These are phyloP conservation scores for Pogonomyrmex barbatus DNA, from an alignment of 1,140 invertebrate genomes.

Conservation along the genomic window DNA sequence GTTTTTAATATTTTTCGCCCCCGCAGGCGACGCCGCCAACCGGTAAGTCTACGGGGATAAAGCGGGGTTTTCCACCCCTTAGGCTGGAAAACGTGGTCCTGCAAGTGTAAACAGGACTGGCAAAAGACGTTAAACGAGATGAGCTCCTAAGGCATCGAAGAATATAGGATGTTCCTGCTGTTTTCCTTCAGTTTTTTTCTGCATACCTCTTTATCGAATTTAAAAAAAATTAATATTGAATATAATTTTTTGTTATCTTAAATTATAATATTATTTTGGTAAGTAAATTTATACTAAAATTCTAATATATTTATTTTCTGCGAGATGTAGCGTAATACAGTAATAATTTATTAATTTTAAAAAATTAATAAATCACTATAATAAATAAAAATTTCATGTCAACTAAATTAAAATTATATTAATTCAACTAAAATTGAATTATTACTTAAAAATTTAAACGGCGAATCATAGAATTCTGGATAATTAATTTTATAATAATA, in stretches of 20 bases:
- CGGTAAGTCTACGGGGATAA: slow-evolving; percentile 24
- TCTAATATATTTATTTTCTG: neutral
- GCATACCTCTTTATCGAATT: neutral
- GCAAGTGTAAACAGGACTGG: slow-evolving; percentile 33
- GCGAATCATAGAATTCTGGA: neutral
- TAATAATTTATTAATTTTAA: neutral
- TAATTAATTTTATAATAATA: neutral
- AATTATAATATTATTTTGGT: neutral
- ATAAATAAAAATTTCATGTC: neutral
- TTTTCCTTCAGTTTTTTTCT: neutral
- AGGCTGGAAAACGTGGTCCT: slow-evolving; percentile 15
- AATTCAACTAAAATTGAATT: neutral
- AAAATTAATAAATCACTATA: neutral
- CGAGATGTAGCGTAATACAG: neutral
- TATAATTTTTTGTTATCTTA: neutral
- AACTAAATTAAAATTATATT: neutral
- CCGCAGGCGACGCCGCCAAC: slow-evolving; percentile 14
- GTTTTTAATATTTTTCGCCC: slow-evolving; percentile 64
- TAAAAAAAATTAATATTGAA: neutral
- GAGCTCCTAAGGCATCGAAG: neutral
- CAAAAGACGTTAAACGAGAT: slow-evolving; percentile 43
- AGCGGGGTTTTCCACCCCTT: slow-evolving; percentile 31
- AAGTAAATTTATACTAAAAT: neutral
- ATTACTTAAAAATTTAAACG: neutral
- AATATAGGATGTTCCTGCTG: neutral